phyloP scores from a whole-genome alignment of 1,140 invertebrate species.

The Drosophila pruinosa region DNA sequence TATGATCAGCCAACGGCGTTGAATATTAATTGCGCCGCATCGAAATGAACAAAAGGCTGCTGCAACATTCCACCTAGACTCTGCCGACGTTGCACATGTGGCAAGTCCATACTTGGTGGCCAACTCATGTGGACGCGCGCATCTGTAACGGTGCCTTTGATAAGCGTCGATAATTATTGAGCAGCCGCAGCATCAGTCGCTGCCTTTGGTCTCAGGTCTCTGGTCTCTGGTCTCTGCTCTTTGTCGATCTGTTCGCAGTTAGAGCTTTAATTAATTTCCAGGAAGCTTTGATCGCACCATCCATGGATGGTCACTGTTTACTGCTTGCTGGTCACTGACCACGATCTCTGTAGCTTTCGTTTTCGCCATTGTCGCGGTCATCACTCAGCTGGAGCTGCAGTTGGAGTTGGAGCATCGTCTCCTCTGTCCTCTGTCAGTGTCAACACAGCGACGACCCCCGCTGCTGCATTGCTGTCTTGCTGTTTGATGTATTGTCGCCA shows the following conservation, averaged over 20 bases:
- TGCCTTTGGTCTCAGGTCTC: slow-evolving; percentile 12
- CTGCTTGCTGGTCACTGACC: no score
- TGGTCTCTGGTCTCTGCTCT: background rate
- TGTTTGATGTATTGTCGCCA: slow-evolving; percentile 78
- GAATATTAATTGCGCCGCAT: slow-evolving; percentile 83
- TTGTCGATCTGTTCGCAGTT: slow-evolving; percentile 19
- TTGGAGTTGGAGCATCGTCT: slow-evolving; percentile 9
- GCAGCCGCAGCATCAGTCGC: slow-evolving; percentile 32
- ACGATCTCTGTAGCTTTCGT: slow-evolving; percentile 55
- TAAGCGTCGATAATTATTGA: slow-evolving; percentile 81
- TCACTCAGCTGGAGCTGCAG: slow-evolving; percentile 65
- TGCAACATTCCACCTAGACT: slow-evolving; percentile 31
- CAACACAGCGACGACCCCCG: slow-evolving; percentile 70
- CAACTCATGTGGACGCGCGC: slow-evolving; percentile 66
- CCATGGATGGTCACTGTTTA: background rate
- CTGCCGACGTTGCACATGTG: slow-evolving; percentile 16
- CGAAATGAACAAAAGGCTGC: slow-evolving; percentile 73
- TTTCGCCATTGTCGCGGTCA: slow-evolving; percentile 77
- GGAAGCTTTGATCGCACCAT: slow-evolving; percentile 69
- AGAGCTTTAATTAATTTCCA: slow-evolving; percentile 78
- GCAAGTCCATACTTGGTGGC: slow-evolving; percentile 66
- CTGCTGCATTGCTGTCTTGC: slow-evolving; percentile 67
- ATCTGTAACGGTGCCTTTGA: slow-evolving; percentile 80
- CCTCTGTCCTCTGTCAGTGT: slow-evolving; percentile 69
- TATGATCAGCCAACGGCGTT: slow-evolving; percentile 83